Evolutionary conservation across 1,140 invertebrate species (phyloP), one percentile per base, ranked within the genome.

Genomic region (Listronotus bonariensis): DNA sequence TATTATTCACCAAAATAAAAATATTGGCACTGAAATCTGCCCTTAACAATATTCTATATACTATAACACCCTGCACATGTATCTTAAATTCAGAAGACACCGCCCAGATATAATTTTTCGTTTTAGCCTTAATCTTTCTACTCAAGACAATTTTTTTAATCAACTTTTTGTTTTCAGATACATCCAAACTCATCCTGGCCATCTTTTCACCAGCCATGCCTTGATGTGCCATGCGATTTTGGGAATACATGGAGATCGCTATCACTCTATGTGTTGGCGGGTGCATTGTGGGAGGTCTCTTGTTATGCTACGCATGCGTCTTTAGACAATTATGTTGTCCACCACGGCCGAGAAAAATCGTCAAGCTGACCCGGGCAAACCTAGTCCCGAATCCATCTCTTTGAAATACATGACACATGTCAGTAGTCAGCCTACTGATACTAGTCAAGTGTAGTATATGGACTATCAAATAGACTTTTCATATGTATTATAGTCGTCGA

Each of bases 371-470:
- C 40, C 34, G 8, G 15, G 46, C 20, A 64, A 55, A 43, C 43
- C 46, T 4, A 69, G 63, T n/a, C 45, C 56, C 6, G 68, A 69
- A 45, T 69, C 68, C 6, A 62, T 65, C 20, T 65, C 68, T n/a
- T 15, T 69, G 32, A 69, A 66, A 38, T 66, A 61, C 20, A 46
- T 69, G 36, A 69, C 56, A 6, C 62, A 69, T 42, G 20, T 69
- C n/a, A 65, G 61, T 26, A 68, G 67, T 36, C 62, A 65, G 15
- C 68, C 68, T 8, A 69, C 68, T 7, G 68, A 69, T n/a, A 65
- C 55, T 18, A 69, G 68, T 49, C 51, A 56, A 67, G 65, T 67
- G 26, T 67, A 57, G 38, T 10, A 36, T 26, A 26, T 26, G 20
- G 20, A 26, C 20, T 26, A 26, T 26, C 5, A 26, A 26, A 26